Evolutionary conservation across 2,113 vertebrate genomes (phyloP).

Genomic region (Aix galericulata): DNA sequence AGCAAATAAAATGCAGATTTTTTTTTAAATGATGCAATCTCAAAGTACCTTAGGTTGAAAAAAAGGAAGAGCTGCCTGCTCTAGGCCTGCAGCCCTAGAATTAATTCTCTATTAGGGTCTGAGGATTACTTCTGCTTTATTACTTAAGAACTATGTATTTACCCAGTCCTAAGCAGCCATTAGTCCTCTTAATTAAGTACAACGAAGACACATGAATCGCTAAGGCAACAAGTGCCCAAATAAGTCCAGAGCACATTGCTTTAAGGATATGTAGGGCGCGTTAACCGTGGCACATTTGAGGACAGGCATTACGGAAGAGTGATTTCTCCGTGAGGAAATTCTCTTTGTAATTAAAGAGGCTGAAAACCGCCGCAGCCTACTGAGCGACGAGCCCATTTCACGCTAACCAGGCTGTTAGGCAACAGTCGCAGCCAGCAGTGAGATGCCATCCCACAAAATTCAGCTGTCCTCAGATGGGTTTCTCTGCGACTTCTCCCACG

Average conservation of each 20-base stretch:
- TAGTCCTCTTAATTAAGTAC: background rate
- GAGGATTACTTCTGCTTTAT: background rate
- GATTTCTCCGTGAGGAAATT: background rate
- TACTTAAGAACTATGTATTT: too few species aligned
- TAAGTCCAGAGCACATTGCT: background rate
- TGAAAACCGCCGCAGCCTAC: background rate
- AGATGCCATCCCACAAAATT: background rate
- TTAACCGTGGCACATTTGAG: background rate
- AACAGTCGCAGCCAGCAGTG: background rate
- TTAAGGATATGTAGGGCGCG: rapidly evolving
- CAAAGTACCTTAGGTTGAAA: background rate
- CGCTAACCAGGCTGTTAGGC: background rate
- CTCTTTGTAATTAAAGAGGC: background rate
- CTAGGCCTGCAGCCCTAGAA: background rate
- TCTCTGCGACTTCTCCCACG: background rate
- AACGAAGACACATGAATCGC: background rate
- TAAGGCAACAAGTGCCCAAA: background rate
- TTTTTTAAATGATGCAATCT: background rate
- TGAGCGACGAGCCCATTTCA: background rate
- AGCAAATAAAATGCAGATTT: background rate
- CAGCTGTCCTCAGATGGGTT: background rate
- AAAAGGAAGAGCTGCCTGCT: background rate
- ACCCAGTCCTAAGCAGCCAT: background rate
- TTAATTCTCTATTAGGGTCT: background rate
- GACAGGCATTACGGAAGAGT: background rate